Evolutionary conservation across 1,140 invertebrate genomes (phyloP).

Genomic region (Limonius californicus): DNA sequence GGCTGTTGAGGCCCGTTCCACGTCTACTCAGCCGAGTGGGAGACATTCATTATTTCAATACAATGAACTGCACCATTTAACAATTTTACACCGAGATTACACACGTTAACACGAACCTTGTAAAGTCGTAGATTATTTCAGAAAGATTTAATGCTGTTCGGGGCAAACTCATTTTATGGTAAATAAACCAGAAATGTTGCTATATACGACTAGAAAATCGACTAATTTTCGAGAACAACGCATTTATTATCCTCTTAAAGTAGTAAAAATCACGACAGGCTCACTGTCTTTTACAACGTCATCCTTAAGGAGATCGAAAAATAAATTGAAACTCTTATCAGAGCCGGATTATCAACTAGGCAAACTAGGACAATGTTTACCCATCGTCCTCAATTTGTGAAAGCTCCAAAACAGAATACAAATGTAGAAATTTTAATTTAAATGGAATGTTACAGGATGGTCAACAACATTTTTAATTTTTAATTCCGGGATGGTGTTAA

Average conservation of each 20-base stretch:
- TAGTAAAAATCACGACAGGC: neutral
- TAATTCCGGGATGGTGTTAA: no score
- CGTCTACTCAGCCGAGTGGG: constrained; percentile 22
- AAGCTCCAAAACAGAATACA: no score
- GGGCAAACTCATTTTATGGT: constrained; percentile 3
- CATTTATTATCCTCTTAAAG: constrained; percentile 9
- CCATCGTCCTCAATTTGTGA: no score
- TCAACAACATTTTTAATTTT: no score
- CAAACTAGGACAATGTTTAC: no score
- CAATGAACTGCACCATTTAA: constrained; percentile 47
- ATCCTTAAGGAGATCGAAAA: no score
- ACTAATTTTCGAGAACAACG: neutral
- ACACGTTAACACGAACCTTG: constrained; percentile 34
- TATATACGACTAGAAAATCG: constrained; percentile 1
- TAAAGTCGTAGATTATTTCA: constrained; percentile 37
- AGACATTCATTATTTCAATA: constrained; percentile 47
- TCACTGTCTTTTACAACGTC: no score
- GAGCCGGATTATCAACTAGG: no score
- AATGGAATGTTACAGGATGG: no score
- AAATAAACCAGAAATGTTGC: constrained; percentile 8
- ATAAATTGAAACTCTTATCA: no score
- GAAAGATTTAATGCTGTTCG: constrained; percentile 31
- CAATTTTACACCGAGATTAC: constrained; percentile 45
- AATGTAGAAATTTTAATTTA: no score
- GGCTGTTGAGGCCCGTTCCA: neutral